A percentile compares a stretch with the other conserved stretches of the same genome.
phyloP scores from a whole-genome alignment of 2,797 vertebrate species.

The Hydrocynus forskahlii region DNA sequence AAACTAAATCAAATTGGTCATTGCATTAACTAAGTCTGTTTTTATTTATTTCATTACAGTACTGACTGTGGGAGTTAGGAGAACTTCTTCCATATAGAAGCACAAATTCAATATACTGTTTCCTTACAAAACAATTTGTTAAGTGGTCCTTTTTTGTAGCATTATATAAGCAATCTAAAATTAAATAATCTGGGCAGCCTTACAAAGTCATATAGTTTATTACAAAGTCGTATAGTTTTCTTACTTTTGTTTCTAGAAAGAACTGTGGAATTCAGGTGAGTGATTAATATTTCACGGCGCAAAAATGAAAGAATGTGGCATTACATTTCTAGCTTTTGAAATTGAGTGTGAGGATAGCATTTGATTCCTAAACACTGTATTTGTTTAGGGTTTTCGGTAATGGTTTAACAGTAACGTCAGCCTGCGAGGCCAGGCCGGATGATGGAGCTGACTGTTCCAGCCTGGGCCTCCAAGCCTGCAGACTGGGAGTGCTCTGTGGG shows the following conservation, averaged over 20 bases:
- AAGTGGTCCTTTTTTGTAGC: neutral
- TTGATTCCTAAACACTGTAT: constrained; percentile 14
- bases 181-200: no score
- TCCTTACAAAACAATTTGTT: no score
- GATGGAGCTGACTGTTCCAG: constrained; percentile 63
- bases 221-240: neutral
- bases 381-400: constrained; percentile 26
- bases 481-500: constrained; percentile 69
- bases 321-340: constrained; percentile 14
- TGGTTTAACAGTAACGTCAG: constrained; percentile 20
- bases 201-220: neutral
- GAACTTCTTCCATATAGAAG: neutral
- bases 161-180: neutral
- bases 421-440: constrained; percentile 67
- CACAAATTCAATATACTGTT: neutral
- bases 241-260: neutral
- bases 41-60: neutral
- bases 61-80: neutral
- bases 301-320: constrained; percentile 3
- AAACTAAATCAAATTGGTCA: neutral
- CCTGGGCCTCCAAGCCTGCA: constrained; percentile 55
- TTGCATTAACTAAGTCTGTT: neutral
- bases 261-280: neutral
- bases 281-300: neutral
- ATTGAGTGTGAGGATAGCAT: constrained; percentile 11